phyloP scores from a whole-genome alignment of 2,113 vertebrate genomes.

The Chitala chitala region DNA sequence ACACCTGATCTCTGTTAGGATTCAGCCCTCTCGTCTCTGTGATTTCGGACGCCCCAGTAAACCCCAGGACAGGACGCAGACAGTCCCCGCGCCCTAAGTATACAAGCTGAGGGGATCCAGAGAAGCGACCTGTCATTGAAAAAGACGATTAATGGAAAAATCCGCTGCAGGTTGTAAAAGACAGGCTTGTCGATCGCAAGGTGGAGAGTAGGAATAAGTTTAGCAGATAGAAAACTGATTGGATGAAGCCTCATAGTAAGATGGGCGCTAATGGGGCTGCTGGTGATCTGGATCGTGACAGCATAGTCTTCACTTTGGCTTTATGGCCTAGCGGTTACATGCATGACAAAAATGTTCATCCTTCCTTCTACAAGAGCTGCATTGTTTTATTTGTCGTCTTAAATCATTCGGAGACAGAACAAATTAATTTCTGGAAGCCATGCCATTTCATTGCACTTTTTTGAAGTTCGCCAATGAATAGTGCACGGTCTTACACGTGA shows the following conservation, averaged over 20 bases:
- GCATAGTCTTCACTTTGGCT: slow-evolving; percentile 39
- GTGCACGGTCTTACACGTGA: no score
- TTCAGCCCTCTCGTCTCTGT: neutral
- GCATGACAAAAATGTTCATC: slow-evolving; percentile 26
- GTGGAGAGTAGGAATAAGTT: slow-evolving; percentile 34
- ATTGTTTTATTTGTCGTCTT: no score
- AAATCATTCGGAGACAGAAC: no score
- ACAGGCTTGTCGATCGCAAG: slow-evolving; percentile 35
- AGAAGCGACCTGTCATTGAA: slow-evolving; percentile 9
- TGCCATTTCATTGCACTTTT: no score
- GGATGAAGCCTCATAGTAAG: slow-evolving; percentile 29
- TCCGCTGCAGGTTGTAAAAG: slow-evolving; percentile 43
- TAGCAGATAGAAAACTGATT: slow-evolving; percentile 59
- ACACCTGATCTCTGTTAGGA: neutral
- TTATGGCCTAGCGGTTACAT: slow-evolving; percentile 46
- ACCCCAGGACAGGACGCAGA: neutral
- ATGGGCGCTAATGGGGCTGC: slow-evolving; percentile 49
- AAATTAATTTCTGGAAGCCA: no score
- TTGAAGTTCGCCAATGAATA: no score
- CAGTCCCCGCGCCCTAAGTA: neutral
- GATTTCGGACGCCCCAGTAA: neutral
- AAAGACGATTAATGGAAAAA: slow-evolving; percentile 43
- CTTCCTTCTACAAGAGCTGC: neutral
- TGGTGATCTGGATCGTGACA: slow-evolving; percentile 46
- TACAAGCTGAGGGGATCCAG: slow-evolving; percentile 14